These are phyloP conservation scores for Melanotaenia trifasciata DNA, from an alignment of 2,797 vertebrate genomes.

Conservation along the genomic window DNA sequence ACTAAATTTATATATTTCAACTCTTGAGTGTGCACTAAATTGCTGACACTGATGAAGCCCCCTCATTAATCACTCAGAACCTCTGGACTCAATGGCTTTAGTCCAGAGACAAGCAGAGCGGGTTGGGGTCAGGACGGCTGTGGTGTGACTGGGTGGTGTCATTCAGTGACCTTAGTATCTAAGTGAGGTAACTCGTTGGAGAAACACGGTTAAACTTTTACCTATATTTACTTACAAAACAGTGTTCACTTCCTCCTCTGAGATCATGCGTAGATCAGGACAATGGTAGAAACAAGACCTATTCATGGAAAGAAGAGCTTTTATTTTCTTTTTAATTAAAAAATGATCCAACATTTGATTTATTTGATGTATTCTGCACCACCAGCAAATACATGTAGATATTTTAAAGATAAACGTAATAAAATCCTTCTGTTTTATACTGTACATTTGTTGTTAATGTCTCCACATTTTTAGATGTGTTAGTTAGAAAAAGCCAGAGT, in stretches of 20 bases:
- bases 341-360: background rate
- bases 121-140: slow-evolving; percentile 11
- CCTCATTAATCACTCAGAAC: slow-evolving; percentile 16
- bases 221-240: slow-evolving; percentile 61
- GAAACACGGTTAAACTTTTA: slow-evolving; percentile 56
- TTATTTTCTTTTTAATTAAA: background rate
- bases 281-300: background rate
- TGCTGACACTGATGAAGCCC: background rate
- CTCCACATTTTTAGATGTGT: slow-evolving; percentile 18
- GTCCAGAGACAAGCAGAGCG: slow-evolving; percentile 5
- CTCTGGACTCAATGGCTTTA: background rate
- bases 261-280: background rate
- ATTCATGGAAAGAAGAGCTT: background rate
- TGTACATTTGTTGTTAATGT: background rate
- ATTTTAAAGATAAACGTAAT: background rate
- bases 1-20: background rate
- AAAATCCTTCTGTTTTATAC: background rate
- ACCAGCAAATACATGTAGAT: background rate
- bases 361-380: background rate
- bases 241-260: background rate
- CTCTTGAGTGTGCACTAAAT: background rate
- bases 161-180: slow-evolving; percentile 47
- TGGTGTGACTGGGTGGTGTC: slow-evolving; percentile 69
- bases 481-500: slow-evolving; percentile 6
- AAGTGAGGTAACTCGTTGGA: slow-evolving; percentile 48